phyloP scores from a whole-genome alignment of 2,797 vertebrate species.

The Cryptoprocta ferox region DNA sequence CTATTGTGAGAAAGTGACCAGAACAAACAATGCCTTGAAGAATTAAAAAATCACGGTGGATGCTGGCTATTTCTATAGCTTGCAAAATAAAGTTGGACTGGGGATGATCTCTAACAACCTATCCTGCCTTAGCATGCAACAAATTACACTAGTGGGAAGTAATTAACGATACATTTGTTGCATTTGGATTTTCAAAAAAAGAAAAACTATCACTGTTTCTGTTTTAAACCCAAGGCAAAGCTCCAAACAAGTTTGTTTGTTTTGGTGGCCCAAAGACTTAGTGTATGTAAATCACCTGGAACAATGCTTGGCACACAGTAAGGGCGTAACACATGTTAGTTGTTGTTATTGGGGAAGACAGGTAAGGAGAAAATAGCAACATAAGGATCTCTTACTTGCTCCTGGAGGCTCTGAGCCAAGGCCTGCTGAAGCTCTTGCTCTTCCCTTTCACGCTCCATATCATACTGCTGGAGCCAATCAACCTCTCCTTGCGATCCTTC shows the following conservation, averaged over 20 bases:
- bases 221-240: constrained; percentile 34
- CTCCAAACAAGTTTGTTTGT: neutral
- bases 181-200: constrained; percentile 1
- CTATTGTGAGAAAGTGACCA: constrained; percentile 15
- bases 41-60: neutral
- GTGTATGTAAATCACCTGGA: neutral
- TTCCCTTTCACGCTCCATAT: constrained; percentile 95
- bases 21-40: constrained; percentile 32
- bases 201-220: neutral
- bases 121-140: constrained; percentile 20
- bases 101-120: neutral
- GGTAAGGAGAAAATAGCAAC: neutral
- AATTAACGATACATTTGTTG: constrained; percentile 24
- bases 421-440: constrained; percentile 99
- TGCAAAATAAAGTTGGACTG: constrained; percentile 18
- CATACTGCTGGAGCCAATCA: constrained; percentile 98
- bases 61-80: neutral
- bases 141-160: neutral
- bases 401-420: constrained; percentile 97
- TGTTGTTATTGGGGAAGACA: neutral
- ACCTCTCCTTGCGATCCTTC: constrained; percentile 93
- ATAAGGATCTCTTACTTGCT: constrained; percentile 90
- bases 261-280: neutral
- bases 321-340: neutral
- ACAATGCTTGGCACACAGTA: neutral